Percentiles rank a stretch among this genome's conserved stretches.
Evolutionary conservation across 2,113 vertebrate species (phyloP).

Genomic region (Rhineura floridana): DNA sequence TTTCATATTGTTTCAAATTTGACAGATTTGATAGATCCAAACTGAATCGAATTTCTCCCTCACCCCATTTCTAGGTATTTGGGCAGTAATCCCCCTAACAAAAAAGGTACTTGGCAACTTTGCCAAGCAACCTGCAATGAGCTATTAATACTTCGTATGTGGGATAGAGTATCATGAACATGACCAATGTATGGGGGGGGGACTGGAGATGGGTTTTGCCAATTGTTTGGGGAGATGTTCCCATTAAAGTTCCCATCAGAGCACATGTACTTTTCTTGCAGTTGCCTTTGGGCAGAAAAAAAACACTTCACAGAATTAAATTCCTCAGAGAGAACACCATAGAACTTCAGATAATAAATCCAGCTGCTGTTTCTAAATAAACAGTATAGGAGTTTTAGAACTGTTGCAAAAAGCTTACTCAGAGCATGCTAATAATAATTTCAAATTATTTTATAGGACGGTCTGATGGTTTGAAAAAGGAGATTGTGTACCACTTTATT

Average conservation of each 20-base stretch:
- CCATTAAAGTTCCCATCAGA: constrained; percentile 27
- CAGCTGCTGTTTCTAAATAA: constrained; percentile 43
- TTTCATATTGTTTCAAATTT: too few relatives aligned
- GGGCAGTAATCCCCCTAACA: too few relatives aligned
- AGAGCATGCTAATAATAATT: constrained; percentile 4
- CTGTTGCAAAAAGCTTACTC: background rate
- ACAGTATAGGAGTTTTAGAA: constrained; percentile 37
- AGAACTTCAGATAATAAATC: constrained; percentile 43
- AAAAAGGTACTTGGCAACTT: too few relatives aligned
- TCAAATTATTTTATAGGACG: background rate
- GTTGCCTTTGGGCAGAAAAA: constrained; percentile 41
- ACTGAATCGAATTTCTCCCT: too few relatives aligned
- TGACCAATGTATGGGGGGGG: background rate
- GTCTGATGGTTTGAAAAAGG: background rate
- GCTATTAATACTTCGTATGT: too few relatives aligned
- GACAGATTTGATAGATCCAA: too few relatives aligned
- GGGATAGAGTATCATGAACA: constrained; percentile 24
- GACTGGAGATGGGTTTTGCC: accelerated
- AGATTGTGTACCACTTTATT: background rate
- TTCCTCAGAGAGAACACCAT: constrained; percentile 54
- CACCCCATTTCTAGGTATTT: too few relatives aligned
- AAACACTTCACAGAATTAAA: constrained; percentile 50
- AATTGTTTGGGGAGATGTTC: constrained; percentile 23
- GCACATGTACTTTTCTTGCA: constrained; percentile 3
- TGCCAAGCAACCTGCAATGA: too few relatives aligned